A percentile compares a stretch with the other conserved stretches of the same genome.
Evolutionary conservation across 2,113 vertebrate genomes (phyloP).

Genomic region (Argyrosomus japonicus): DNA sequence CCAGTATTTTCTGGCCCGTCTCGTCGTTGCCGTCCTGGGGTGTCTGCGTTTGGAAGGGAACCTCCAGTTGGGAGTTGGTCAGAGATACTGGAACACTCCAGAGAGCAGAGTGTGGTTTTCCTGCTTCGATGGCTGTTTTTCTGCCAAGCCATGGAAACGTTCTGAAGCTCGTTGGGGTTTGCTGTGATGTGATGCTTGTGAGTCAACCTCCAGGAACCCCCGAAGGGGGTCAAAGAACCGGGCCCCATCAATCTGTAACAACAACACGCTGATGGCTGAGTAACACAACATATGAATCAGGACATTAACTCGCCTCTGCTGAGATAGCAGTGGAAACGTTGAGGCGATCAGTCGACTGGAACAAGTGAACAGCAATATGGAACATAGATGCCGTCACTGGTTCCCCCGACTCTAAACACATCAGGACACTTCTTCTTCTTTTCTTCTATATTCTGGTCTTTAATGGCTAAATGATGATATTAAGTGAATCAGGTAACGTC

Average conservation of each 20-base stretch:
- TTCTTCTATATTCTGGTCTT: not conserved
- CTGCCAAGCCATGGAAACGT: constrained; percentile 76
- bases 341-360: constrained; percentile 46
- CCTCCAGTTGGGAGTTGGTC: constrained; percentile 39
- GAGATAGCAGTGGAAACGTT: constrained; percentile 61
- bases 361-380: constrained; percentile 54
- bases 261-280: constrained; percentile 56
- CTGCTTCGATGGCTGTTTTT: constrained; percentile 74
- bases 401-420: constrained; percentile 26
- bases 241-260: constrained; percentile 51
- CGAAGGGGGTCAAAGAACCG: not conserved
- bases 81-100: constrained; percentile 49
- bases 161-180: constrained; percentile 31
- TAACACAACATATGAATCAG: constrained; percentile 49
- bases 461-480: not conserved
- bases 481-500: not conserved
- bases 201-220: constrained; percentile 53
- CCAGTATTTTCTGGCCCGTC: constrained; percentile 3
- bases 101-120: constrained; percentile 72
- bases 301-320: constrained; percentile 33
- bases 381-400: constrained; percentile 43
- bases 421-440: not conserved
- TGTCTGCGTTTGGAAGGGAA: constrained; percentile 49
- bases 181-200: constrained; percentile 61
- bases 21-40: constrained; percentile 31